phyloP scores from a whole-genome alignment of 2,113 vertebrate genomes.

The Sapajus apella region DNA sequence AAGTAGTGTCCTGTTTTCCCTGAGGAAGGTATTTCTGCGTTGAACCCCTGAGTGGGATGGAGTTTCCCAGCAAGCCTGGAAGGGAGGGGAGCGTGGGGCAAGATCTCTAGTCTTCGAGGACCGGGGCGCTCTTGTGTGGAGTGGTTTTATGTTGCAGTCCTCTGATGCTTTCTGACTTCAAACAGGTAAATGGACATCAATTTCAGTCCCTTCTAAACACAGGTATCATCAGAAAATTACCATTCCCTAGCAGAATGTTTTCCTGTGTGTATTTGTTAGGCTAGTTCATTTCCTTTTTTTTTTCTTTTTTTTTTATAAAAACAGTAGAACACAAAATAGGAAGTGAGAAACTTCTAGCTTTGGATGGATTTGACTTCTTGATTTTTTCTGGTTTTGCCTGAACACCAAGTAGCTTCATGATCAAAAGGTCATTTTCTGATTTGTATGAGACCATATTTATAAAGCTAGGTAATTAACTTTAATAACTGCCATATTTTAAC shows the following conservation, averaged over 20 bases:
- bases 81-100: neutral
- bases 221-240: neutral
- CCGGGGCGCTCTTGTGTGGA: rapidly evolving
- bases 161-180: neutral
- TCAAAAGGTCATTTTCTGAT: neutral
- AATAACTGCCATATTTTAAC: neutral
- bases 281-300: neutral
- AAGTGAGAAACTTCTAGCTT: neutral
- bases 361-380: neutral
- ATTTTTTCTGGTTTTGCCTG: neutral
- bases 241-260: rapidly evolving
- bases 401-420: neutral
- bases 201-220: rapidly evolving
- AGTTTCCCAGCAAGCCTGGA: neutral
- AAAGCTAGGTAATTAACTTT: neutral
- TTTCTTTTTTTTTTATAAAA: neutral
- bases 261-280: neutral
- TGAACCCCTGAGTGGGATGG: rapidly evolving
- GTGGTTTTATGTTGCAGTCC: rapidly evolving
- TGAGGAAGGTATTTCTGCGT: neutral
- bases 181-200: rapidly evolving
- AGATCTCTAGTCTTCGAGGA: rapidly evolving
- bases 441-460: neutral
- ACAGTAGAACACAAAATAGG: neutral
- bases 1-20: neutral